Base-by-base conservation (phyloP, 2,113 vertebrate genomes). In the Embiotoca jacksoni region DNA sequence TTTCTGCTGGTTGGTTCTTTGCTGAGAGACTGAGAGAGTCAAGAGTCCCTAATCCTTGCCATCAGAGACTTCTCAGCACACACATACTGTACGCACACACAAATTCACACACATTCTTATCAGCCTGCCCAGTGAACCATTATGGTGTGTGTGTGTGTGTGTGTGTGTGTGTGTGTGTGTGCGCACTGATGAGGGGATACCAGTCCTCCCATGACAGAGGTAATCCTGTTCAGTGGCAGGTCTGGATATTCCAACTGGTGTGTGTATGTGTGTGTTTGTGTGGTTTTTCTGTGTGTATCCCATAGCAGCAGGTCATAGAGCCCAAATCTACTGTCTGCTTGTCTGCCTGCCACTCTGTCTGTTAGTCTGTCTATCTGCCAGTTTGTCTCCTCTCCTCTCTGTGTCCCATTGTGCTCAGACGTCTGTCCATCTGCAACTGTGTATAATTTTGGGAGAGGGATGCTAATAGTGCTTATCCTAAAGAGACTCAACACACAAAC, bases 201-300 rank as follows among this genome's bases (percentile, higher is more conserved):
- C 81, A 86, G 83, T 88, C 75, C 41, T 91, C 91, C 87, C 83
- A 80, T 89, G 91, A 85, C 81, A 83, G 87, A 88, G 75, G 90
- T 90, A 92, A 93, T 92, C 91, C 90, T 85, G 89, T 93, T 87
- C 84, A 81, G 81, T 91, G 89, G 87, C 89, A 91, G 76, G 78
- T 88, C 90, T 93, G 89, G 76, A 86, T 91, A 90, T 92, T 85
- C 87, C 82, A 78, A 72, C 82, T 86, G 67, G 82, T 74, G 58
- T 52, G 33, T 73, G 49, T 69, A 60, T 78, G 50, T 69, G 64
- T 78, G 50, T 75, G 72, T 76, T 33, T 81, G 66, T 78, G 78
- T 72, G 50, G 23, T 82, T 65, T 81, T 37, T 67, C 11, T 68
- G 73, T 82, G 68, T 83, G 83, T 84, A 68, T 90, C 73, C 75